Evolutionary conservation across 1,140 invertebrate species (phyloP).

Genomic region (Paracyclopina nana): DNA sequence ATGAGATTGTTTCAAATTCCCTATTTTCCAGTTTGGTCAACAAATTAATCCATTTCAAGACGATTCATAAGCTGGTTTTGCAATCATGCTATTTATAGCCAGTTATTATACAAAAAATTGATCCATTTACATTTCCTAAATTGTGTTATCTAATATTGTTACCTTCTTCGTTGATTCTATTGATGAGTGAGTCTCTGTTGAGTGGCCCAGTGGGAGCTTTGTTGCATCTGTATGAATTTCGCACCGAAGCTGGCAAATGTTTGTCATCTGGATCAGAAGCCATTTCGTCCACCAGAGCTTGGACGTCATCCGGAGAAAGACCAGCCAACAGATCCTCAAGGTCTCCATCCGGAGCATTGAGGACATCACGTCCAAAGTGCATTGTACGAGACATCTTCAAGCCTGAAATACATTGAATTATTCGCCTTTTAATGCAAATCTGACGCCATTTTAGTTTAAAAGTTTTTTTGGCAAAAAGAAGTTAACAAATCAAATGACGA

Average conservation of each 20-base stretch:
- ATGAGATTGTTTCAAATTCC: too few species aligned
- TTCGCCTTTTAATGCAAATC: too few species aligned
- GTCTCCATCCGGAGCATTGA: conserved; percentile 13
- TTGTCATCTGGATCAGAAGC: conserved; percentile 15
- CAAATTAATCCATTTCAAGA: too few species aligned
- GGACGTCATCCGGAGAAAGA: neutral
- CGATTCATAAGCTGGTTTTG: too few species aligned
- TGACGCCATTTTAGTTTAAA: too few species aligned
- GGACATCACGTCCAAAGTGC: conserved; percentile 12
- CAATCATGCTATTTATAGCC: too few species aligned
- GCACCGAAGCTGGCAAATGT: conserved; percentile 15
- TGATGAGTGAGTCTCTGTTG: conserved; percentile 13
- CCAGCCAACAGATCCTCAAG: conserved; percentile 12
- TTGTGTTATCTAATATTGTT: too few species aligned
- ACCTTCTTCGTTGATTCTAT: conserved; percentile 12
- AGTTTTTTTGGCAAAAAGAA: too few species aligned
- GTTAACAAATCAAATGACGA: too few species aligned
- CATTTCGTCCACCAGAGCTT: conserved; percentile 13
- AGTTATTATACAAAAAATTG: neutral
- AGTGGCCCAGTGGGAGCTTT: conserved; percentile 11
- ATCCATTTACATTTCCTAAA: too few species aligned
- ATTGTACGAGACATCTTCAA: conserved; percentile 14
- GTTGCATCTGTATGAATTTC: conserved; percentile 14
- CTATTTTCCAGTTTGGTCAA: too few species aligned
- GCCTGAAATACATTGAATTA: too few species aligned